Conservation (phyloP, 2,888 invertebrate species). For the Cataglyphis albicans region DNA sequence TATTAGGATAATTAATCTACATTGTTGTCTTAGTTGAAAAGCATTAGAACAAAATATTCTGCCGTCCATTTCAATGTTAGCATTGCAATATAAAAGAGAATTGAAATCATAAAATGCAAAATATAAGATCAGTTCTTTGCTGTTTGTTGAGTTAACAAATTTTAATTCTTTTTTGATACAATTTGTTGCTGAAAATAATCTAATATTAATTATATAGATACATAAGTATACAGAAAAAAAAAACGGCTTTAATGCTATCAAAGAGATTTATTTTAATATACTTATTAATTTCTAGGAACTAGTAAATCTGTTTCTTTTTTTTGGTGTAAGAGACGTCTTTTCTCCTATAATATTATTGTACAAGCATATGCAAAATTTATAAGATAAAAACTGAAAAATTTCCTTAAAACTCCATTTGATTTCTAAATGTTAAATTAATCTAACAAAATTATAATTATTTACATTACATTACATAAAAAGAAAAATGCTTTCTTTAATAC, state of each 20-base stretch:
- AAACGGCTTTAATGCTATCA: not conserved
- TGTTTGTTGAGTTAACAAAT: not conserved
- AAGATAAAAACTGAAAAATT: not conserved
- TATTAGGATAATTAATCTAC: not conserved
- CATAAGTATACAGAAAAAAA: not conserved
- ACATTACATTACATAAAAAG: not conserved
- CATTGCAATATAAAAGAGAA: not conserved
- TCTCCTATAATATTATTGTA: not conserved
- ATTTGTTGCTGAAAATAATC: not conserved
- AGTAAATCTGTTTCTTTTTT: too few relatives aligned
- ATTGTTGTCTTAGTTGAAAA: not conserved
- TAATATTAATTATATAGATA: not conserved
- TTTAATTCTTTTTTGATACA: not conserved
- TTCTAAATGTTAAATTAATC: not conserved
- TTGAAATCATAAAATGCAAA: slow-evolving; percentile 18
- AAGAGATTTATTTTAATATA: not conserved
- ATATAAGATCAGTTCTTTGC: not conserved
- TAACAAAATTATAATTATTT: not conserved
- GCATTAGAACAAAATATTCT: not conserved
- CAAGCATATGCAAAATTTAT: not conserved
- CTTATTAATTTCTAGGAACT: too few relatives aligned
- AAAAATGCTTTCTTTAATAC: not conserved
- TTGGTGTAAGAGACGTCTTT: not conserved
- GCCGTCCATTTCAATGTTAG: not conserved
- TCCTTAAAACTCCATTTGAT: not conserved